phyloP scores from a whole-genome alignment of 2,113 vertebrate species.

The zebrafish (Danio rerio) region GRCz12tu NC_133192.1:30146501-30147000 shows the following conservation, averaged over 20 bases:
- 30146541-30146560: constrained; percentile 86
- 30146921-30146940: too few relatives aligned
- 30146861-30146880: constrained; percentile 83
- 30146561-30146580: constrained; percentile 87
- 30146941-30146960: too few relatives aligned
- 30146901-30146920: neutral
- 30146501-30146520: constrained; percentile 44
- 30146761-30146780: constrained; percentile 82
- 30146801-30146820: constrained; percentile 82
- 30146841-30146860: constrained; percentile 83
- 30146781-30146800: constrained; percentile 87
- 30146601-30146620: constrained; percentile 86
- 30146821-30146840: constrained; percentile 78
- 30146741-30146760: constrained; percentile 74
- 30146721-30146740: constrained; percentile 49
- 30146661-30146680: neutral
- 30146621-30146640: constrained; percentile 82
- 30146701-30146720: neutral
- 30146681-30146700: neutral
- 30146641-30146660: constrained; percentile 85
- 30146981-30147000: too few relatives aligned
- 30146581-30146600: constrained; percentile 84
- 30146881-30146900: constrained; percentile 77
- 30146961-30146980: too few relatives aligned
- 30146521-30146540: constrained; percentile 75